phyloP scores from a whole-genome alignment of 2,113 vertebrate species.

The Scomber japonicus region DNA sequence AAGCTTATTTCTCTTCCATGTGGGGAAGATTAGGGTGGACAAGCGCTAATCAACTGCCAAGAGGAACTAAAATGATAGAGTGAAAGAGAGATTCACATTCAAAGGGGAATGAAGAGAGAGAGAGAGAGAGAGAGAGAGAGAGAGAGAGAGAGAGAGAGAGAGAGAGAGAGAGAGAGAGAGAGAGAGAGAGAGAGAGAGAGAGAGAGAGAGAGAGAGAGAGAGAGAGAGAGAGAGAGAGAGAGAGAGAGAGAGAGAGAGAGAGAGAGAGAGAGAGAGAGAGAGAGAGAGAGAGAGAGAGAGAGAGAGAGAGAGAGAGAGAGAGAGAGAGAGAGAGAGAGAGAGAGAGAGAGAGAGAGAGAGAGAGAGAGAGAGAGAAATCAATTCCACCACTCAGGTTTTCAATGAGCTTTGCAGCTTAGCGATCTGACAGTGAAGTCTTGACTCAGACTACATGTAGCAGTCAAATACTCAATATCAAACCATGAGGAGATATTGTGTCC shows the following conservation, averaged over 20 bases:
- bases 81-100: constrained; percentile 25
- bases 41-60: constrained; percentile 61
- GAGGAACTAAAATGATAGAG: constrained; percentile 35
- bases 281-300: not conserved
- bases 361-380: constrained; percentile 38
- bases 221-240: not conserved
- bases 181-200: not conserved
- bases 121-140: not conserved
- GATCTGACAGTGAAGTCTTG: constrained; percentile 14
- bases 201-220: not conserved
- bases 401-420: constrained; percentile 38
- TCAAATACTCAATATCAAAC: not conserved
- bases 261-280: not conserved
- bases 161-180: not conserved
- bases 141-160: not conserved
- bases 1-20: constrained; percentile 19
- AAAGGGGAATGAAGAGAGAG: constrained; percentile 4
- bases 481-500: not conserved
- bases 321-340: no score
- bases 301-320: not conserved
- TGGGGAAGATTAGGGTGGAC: constrained; percentile 54
- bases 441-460: not conserved
- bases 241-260: not conserved
- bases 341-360: no score
- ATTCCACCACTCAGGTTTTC: constrained; percentile 43